Evolutionary conservation across 2,888 invertebrate genomes (phyloP).

Genomic region (Salticus scenicus): DNA sequence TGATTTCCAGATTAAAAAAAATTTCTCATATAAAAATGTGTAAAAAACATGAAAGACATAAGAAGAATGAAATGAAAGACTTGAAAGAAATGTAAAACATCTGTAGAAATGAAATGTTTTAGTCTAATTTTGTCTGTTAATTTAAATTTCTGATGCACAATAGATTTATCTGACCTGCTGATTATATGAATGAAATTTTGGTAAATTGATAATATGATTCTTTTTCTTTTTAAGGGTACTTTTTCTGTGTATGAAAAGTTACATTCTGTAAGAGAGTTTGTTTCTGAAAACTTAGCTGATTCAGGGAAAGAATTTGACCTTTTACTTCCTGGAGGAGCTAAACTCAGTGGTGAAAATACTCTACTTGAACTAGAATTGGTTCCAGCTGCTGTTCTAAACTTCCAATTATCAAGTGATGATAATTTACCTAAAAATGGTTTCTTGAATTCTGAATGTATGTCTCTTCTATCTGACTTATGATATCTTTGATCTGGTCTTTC

Average conservation of each 20-base stretch:
- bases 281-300: constrained; percentile 84
- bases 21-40: too few relatives aligned
- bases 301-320: constrained; percentile 73
- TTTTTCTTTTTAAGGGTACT: constrained; percentile 83
- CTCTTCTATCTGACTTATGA: constrained; percentile 76
- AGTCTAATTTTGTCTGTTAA: too few relatives aligned
- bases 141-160: too few relatives aligned
- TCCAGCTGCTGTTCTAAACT: constrained; percentile 87
- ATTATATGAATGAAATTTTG: too few relatives aligned
- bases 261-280: constrained; percentile 84
- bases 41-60: too few relatives aligned
- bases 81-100: too few relatives aligned
- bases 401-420: constrained; percentile 80
- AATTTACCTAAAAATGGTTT: constrained; percentile 77
- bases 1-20: too few relatives aligned
- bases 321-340: constrained; percentile 71
- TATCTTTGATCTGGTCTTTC: not conserved
- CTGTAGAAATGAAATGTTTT: too few relatives aligned
- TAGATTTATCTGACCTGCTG: too few relatives aligned
- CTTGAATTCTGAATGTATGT: constrained; percentile 86
- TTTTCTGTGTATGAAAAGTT: constrained; percentile 89
- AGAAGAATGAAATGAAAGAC: too few relatives aligned
- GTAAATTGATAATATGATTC: too few relatives aligned
- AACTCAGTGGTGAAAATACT: constrained; percentile 82
- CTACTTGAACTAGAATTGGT: constrained; percentile 87